Evolutionary conservation across 30 jellyfish, hydroid and myxozoan genomes (phyloP), one percentile per base, ranked within the genome.

Genomic region (Chironex yamaguchii): DNA sequence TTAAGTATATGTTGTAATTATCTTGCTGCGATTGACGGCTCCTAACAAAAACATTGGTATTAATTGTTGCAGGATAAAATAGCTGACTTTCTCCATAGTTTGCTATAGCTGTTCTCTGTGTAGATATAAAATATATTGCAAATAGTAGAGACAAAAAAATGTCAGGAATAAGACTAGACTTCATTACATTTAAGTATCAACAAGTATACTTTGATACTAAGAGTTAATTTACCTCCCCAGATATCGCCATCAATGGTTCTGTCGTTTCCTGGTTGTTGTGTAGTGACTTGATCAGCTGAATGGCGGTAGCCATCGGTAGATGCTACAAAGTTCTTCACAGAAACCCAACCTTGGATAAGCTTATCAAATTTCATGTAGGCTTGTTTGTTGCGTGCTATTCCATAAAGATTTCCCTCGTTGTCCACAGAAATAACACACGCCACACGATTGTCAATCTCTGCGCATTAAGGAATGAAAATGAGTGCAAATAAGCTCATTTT

Each of bases 371-470:
- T 86, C 86, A 86, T 50, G 81, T 86, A 86, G 6, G 96, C 75
- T 3, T 69, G 67, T 62, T 76, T 86, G 71, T 86, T 68, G 34
- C 62, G 42, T 75, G 87, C 82, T 0, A 86, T 76, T 29, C 96
- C 96, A 52, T 4, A 72, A n/a, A 66, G 25, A 48, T 76, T 72
- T 2, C 90, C 90, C 22, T 29, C 71, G 23, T 48, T 17, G 49
- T 73, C 71, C 51, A 34, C 89, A 4, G 89, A 88, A 30, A 69
- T 42, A 22, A 86, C 71, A 24, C 96, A 53, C 24, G 96, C 89
- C 17, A 86, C 96, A 49, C 90, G 49, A 63, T 89, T 86, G 75
- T 86, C 96, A 42, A 76, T 52, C 1, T 88, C 96, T 86, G 82
- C 27, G 76, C 64, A 72, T 6, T 1, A 52, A 49, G 9, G 58